Base-by-base conservation (phyloP, 2,797 vertebrate species). In the Mus minutoides region DNA sequence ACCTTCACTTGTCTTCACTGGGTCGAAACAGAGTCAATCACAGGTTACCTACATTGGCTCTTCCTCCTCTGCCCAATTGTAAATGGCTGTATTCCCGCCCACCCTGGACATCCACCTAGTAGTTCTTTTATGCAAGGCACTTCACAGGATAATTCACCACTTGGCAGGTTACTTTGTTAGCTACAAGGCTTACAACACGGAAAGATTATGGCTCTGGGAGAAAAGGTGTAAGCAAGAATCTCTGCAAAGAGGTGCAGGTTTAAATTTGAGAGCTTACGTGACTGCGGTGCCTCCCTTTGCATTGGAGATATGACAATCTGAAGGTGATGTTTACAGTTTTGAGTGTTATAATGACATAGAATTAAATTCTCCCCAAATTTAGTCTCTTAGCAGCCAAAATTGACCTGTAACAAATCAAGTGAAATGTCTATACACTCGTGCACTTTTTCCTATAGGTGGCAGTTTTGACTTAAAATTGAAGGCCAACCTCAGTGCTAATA, bases 381-480 rank as follows among this genome's bases (percentile, higher is more conserved):
- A 76, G 49, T 94, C 4, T 22, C 85, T 76, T 43, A 82, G n/a
- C 49, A 82, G 43, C 67, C 37, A 60, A 46, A 76, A 79, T n/a
- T 43, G 86, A 40, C 46, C 54, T 52, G 6, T 80, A 75, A 69
- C 24, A 71, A 58, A 46, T 80, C 52, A 73, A 7, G 8, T 6
- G 52, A 73, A 77, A 40, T 80, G 34, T 88, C 78, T 10, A 37
- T 40, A 62, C 29, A 49, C 29, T 58, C 43, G 8, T 31, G 71
- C 24, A 14, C 7, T 40, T 83, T 92, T 85, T 4, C 75, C 75
- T 91, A 88, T 22, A 89, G 6, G 60, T 89, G 34, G 13, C 17
- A 37, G 46, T 91, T 94, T 95, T 92, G 52, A 83, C 31, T 90
- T n/a, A 96, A 87, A 86, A 88, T 75, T 76, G 82, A 77, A 88